A percentile compares a stretch with the other conserved stretches of the same genome.
Conservation (phyloP, 2,797 vertebrate genomes). For the Phalanger gymnotis region DNA sequence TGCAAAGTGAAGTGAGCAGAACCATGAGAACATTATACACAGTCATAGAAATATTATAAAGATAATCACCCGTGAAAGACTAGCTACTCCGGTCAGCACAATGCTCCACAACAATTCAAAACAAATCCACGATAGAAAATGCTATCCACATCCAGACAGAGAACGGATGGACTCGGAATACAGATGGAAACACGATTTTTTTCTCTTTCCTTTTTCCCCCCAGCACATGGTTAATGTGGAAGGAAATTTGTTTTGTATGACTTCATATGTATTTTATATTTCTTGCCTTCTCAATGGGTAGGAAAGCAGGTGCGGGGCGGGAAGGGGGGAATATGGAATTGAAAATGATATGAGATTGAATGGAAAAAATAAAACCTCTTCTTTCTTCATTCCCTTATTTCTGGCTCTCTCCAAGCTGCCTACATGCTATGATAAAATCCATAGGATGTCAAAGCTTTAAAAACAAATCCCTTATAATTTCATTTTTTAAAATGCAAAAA, state of each 20-base stretch:
- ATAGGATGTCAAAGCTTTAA: not conserved
- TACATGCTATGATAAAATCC: not conserved
- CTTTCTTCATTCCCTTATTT: not conserved
- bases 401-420: not conserved
- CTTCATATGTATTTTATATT: not conserved
- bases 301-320: not conserved
- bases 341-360: not conserved
- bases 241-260: not conserved
- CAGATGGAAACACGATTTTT: not conserved
- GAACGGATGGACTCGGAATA: not conserved
- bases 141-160: not conserved
- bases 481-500: slow-evolving; percentile 29
- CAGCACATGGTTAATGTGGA: not conserved
- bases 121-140: not conserved
- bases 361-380: not conserved
- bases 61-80: not conserved
- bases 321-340: not conserved
- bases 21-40: not conserved
- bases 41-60: not conserved
- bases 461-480: slow-evolving; percentile 15
- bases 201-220: not conserved
- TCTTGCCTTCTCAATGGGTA: not conserved
- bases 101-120: not conserved
- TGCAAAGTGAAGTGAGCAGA: not conserved
- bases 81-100: not conserved